Base-by-base conservation (phyloP, 2,888 invertebrate genomes). In the Uloborus plumipes region DNA sequence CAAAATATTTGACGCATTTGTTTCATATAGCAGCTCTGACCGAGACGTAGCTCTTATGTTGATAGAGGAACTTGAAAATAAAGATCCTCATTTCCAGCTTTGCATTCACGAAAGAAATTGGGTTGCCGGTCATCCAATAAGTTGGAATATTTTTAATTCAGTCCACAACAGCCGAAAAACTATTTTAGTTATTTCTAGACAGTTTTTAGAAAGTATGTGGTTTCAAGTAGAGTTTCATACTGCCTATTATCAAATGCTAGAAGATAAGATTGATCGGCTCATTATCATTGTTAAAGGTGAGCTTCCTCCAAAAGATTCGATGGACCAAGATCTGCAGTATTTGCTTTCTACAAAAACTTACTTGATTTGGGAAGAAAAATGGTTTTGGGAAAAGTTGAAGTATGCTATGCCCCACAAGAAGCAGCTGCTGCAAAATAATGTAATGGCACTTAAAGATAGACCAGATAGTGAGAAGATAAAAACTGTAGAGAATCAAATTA, bases 51-150 rank as follows among this genome's bases (percentile, higher is more conserved):
- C 85, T 7, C 76, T 86, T 73, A 69, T 65, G 22, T 64, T 87
- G 18, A 81, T 86, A 50, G 85, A 86, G 49, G 85, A 86, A 66
- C 72, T 87, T 7, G 87, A 87, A 72, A 67, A 79, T 7, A 80
- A 67, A 31, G 77, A 78, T 9, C 81, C 78, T 1, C 74, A 67
- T 51, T 86, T 85, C 55, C 78, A 84, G 49, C 49, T 87, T 0
- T 87, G 87, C 71, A 86, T 87, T 20, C 87, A 87, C 62, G 87
- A 87, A 69, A 76, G 87, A 39, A 87, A 87, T 80, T 87, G 87
- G 87, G 74, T 87, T 18, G 86, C 86, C 2, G 87, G 87, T 9
- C 84, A 86, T 75, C 84, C 82, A 22, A 87, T 87, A 50, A 85
- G 85, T 22, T 86, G 86, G 85, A 87, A 87, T 51, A 87, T 87